These are phyloP conservation scores for Synanthedon vespiformis DNA, from an alignment of 2,888 invertebrate genomes.

Conservation along the genomic window DNA sequence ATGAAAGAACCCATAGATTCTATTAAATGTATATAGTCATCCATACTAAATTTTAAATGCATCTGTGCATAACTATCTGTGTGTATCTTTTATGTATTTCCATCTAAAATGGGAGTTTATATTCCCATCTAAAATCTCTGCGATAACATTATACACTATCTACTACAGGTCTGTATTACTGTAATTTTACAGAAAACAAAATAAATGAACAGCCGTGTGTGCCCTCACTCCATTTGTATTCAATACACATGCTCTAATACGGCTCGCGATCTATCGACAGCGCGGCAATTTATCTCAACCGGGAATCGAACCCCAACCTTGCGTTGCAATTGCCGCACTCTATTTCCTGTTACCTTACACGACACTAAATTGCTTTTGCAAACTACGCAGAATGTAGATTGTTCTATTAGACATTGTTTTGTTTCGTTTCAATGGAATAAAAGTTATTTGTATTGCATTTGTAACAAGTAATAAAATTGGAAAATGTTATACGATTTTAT, in stretches of 20 bases:
- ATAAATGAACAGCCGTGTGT: slow-evolving; percentile 6
- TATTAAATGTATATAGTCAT: too few species aligned
- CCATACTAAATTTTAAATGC: too few species aligned
- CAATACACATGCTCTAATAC: slow-evolving; percentile 57
- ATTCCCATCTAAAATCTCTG: too few species aligned
- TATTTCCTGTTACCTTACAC: slow-evolving; percentile 44
- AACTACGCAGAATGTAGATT: slow-evolving; percentile 54
- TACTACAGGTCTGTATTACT: too few species aligned
- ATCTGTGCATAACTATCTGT: too few species aligned
- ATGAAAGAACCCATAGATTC: too few species aligned
- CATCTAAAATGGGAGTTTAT: too few species aligned
- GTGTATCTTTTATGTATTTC: too few species aligned
- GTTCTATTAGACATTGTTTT: slow-evolving; percentile 46
- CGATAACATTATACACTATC: too few species aligned
- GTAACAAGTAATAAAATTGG: too few species aligned
- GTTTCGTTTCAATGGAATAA: slow-evolving; percentile 6
- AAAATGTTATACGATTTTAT: too few species aligned
- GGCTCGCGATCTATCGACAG: slow-evolving; percentile 44
- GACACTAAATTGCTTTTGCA: slow-evolving; percentile 58
- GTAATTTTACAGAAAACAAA: too few species aligned
- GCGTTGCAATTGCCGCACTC: slow-evolving; percentile 32
- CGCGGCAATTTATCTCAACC: slow-evolving; percentile 46
- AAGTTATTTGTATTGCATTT: background rate
- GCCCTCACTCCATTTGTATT: slow-evolving; percentile 50
- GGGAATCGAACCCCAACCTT: slow-evolving; percentile 48